Base-by-base conservation (phyloP, 2,888 invertebrate species). In the Philaethria dido region DNA sequence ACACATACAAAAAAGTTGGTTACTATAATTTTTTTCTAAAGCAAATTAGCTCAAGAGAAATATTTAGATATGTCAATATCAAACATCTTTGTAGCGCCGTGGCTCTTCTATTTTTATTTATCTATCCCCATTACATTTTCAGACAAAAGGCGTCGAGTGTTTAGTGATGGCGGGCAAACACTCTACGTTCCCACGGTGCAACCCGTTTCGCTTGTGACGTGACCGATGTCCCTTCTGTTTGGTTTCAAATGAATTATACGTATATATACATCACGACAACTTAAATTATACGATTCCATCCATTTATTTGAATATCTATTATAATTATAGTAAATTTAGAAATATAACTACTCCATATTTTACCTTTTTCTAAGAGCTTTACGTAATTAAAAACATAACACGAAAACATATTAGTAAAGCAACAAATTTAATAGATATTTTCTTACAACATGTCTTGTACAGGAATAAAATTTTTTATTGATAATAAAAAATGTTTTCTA, bases 121-220 rank as follows among this genome's bases (percentile, higher is more conserved):
- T 84, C 85, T 87, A 87, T 90, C 80, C 89, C 90, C 91, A 91
- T 92, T 90, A 92, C 85, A 84, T 87, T 89, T 88, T 88, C 82
- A 88, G 89, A 92, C 91, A 92, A 92, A 88, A 86, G 89, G 81
- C 84, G 80, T 89, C 78, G 83, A 92, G 92, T 91, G 90, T 92
- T 92, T 90, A 85, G 86, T 79, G 83, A 82, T 74, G 75, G 78
- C 80, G 81, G 82, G 81, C 85, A 92, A 91, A 92, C 78, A 91
- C 77, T 75, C 72, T 72, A 67, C 78, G 79, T 92, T 92, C 92
- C 86, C 92, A 92, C 92, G 73, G 68, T 69, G 69, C 70, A 72
- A 75, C 73, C 73, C 74, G 74, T 75, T 76, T 73, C 69, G 72
- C 73, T 71, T 74, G 69, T 77, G 79, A 77, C 79, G 77, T 68